These are phyloP conservation scores for Latrodectus hesperus DNA, from an alignment of 2,888 invertebrate genomes.

Conservation along the genomic window DNA sequence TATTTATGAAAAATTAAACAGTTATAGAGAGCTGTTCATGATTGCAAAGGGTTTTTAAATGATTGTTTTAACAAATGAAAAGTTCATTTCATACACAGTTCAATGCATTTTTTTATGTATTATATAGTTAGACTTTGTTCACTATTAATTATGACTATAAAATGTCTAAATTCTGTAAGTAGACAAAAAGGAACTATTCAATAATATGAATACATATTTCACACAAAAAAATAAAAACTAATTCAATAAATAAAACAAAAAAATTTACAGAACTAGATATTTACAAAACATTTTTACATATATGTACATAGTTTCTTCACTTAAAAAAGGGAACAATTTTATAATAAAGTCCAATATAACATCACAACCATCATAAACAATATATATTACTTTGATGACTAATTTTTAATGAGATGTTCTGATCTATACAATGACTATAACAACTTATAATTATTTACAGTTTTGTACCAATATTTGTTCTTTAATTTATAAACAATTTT, in stretches of 20 bases:
- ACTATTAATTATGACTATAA: too few relatives aligned
- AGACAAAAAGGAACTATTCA: conserved; percentile 23
- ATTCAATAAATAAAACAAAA: conserved; percentile 37
- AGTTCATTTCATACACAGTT: too few relatives aligned
- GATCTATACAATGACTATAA: conserved; percentile 53
- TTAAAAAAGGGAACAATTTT: conserved; percentile 21
- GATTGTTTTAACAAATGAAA: too few relatives aligned
- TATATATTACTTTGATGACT: conserved; percentile 42
- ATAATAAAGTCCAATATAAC: conserved; percentile 24
- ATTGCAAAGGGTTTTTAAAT: too few relatives aligned
- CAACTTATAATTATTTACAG: conserved; percentile 47
- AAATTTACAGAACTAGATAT: conserved; percentile 53
- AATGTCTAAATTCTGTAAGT: conserved; percentile 11
- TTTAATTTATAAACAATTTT: too few relatives aligned
- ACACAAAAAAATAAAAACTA: not conserved
- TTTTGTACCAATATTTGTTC: conserved; percentile 34
- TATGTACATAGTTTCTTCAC: conserved; percentile 35
- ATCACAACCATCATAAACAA: conserved; percentile 34
- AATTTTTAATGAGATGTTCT: conserved; percentile 36
- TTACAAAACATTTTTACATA: conserved; percentile 56
- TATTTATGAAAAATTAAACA: too few relatives aligned
- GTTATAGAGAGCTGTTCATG: too few relatives aligned
- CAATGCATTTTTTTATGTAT: too few relatives aligned
- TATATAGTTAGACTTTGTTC: too few relatives aligned
- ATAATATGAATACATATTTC: not conserved